Evolutionary conservation across 2,888 invertebrate species (phyloP).

Genomic region (Podotricha telesiphe): DNA sequence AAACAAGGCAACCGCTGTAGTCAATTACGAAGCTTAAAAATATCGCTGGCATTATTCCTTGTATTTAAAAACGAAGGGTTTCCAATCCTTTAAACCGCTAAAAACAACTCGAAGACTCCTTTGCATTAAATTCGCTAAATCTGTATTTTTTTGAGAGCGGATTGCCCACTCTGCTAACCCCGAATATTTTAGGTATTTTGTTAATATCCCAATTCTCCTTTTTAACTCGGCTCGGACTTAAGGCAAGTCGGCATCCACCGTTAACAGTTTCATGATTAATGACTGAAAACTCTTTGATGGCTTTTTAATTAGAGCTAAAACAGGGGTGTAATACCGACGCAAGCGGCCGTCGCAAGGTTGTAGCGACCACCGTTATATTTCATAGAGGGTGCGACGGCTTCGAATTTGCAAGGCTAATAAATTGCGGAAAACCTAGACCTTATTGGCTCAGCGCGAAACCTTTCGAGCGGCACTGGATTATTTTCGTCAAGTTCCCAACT

Average conservation of each 20-base stretch:
- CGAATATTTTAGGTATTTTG: constrained; percentile 79
- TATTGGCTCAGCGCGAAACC: constrained; percentile 79
- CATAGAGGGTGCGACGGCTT: constrained; percentile 72
- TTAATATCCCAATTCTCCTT: constrained; percentile 79
- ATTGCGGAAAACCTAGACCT: constrained; percentile 81
- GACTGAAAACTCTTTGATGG: constrained; percentile 84
- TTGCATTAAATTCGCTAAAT: constrained; percentile 69
- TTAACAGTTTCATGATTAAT: constrained; percentile 84
- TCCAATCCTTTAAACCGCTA: constrained; percentile 75
- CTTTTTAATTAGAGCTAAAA: constrained; percentile 84
- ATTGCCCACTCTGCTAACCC: constrained; percentile 76
- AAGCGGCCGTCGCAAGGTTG: constrained; percentile 65
- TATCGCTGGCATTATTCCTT: constrained; percentile 70
- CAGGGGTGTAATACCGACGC: constrained; percentile 78
- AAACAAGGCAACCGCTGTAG: constrained; percentile 62
- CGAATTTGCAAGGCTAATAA: constrained; percentile 84
- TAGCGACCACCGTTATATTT: constrained; percentile 78
- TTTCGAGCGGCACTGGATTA: constrained; percentile 70
- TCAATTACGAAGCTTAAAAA: constrained; percentile 78
- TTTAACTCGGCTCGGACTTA: constrained; percentile 67
- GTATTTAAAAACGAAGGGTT: constrained; percentile 68
- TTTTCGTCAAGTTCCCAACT: constrained; percentile 62
- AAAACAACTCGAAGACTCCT: constrained; percentile 73
- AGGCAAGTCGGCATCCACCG: constrained; percentile 78
- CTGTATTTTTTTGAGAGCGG: constrained; percentile 68